Evolutionary conservation across 2,797 vertebrate genomes (phyloP), one percentile per base, ranked within the genome.

Genomic region (Sebastiscus tertius): DNA sequence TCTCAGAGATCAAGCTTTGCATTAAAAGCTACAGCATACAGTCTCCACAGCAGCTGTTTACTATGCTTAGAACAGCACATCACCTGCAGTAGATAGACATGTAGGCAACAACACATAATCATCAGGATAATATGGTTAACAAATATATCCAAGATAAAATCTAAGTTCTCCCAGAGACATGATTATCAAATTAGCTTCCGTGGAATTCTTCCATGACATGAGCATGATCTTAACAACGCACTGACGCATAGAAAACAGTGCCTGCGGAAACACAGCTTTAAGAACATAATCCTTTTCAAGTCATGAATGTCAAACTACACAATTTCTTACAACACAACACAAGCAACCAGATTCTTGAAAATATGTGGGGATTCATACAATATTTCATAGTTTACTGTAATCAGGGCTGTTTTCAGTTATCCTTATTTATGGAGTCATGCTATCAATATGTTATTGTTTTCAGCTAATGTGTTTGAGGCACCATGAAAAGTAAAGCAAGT

Each of bases 201-300:
- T 55, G 33, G 39, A 62, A 58, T 80, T 74, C 55, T 39, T 70
- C 54, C 64, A 66, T 63, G 64, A 60, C n/a, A 34, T 42, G 6
- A 73, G 54, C 34, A 39, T 39, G 31, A 55, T 67, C 14, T 24
- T 66, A 42, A 62, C 54, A 71, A 26, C 8, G 63, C 20, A 26
- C 4, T 2, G 49, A 72, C 4, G 22, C 64, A 46, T 10, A 55
- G 24, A 18, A 52, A 20, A 66, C 61, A 68, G 46, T 5, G 63
- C 55, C 75, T 3, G 10, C 61, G 72, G 64, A 71, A 56, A 69
- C 31, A 61, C 24, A 59, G 26, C 58, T 68, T n/a, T 39, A 22
- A 62, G 27, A 77, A 60, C 6, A 62, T 24, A 52, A 70, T 68
- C 10, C 9, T 60, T 31, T 68, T 61, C 12, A 46, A 67, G 27